These are phyloP conservation scores for Drosophila jambulina DNA, from an alignment of 1,140 invertebrate genomes.

Conservation along the genomic window DNA sequence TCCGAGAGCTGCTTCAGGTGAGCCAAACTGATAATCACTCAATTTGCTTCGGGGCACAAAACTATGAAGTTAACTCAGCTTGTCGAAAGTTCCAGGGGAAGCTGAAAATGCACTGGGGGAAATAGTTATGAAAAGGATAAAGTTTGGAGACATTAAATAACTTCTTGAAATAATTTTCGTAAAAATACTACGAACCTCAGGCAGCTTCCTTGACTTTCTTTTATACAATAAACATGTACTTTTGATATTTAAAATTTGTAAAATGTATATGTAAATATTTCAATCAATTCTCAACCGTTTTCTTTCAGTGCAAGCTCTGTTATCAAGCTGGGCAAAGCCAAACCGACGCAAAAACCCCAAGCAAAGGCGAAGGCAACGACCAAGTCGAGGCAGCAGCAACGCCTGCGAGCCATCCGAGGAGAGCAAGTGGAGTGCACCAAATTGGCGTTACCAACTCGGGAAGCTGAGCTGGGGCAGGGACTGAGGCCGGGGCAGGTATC, in stretches of 20 bases:
- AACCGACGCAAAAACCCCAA: slow-evolving; percentile 18
- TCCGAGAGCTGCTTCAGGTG: slow-evolving; percentile 42
- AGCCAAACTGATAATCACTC: slow-evolving; percentile 81
- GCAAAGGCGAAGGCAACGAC: slow-evolving; percentile 1
- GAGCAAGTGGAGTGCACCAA: slow-evolving; percentile 68
- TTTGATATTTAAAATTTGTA: no score
- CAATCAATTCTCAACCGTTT: neutral
- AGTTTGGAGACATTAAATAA: neutral
- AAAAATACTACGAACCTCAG: neutral
- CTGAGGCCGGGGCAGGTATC: neutral
- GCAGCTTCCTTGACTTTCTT: neutral
- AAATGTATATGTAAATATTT: no score
- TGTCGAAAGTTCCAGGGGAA: slow-evolving; percentile 39
- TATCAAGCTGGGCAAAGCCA: slow-evolving; percentile 22
- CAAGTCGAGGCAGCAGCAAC: slow-evolving; percentile 27
- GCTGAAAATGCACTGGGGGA: neutral
- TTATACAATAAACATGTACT: no score
- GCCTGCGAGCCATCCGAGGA: slow-evolving; percentile 69
- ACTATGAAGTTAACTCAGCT: slow-evolving; percentile 79
- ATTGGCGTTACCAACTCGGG: slow-evolving; percentile 63
- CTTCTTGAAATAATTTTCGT: neutral
- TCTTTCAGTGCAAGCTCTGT: slow-evolving; percentile 1
- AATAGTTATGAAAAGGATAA: neutral
- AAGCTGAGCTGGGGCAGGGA: neutral
- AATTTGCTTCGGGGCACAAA: slow-evolving; percentile 74